phyloP scores from a whole-genome alignment of 1,140 invertebrate genomes.

The Phortica variegata region DNA sequence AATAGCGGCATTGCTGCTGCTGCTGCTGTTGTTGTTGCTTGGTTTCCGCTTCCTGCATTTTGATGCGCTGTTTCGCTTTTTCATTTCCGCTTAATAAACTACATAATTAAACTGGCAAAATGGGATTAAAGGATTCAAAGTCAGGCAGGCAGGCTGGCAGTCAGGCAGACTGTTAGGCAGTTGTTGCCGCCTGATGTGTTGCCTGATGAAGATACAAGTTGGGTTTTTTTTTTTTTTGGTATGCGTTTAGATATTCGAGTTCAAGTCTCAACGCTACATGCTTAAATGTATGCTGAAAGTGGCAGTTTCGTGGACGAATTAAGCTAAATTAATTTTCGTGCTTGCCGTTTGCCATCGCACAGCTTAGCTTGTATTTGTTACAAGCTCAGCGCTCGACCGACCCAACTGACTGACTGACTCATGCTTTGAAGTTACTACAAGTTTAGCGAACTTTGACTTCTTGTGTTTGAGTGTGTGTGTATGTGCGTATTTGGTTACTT shows the following conservation, averaged over 20 bases:
- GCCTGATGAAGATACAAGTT: neutral
- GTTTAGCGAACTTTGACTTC: no score
- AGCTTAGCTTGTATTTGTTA: no score
- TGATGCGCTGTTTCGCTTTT: constrained; percentile 42
- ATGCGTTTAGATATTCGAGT: constrained; percentile 21
- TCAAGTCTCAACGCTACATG: constrained; percentile 16
- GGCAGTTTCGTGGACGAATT: constrained; percentile 52
- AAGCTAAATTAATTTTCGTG: constrained; percentile 55
- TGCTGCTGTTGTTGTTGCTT: constrained; percentile 13
- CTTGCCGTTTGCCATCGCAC: constrained; percentile 29
- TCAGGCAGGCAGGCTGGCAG: constrained; percentile 13
- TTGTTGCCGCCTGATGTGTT: constrained; percentile 1
- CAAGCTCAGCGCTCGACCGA: no score
- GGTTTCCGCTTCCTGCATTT: constrained; percentile 47
- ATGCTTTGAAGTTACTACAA: no score
- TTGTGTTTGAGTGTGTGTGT: no score
- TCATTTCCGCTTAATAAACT: constrained; percentile 56
- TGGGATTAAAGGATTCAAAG: constrained; percentile 51
- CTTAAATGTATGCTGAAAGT: no score
- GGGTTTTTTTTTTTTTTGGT: constrained; percentile 12
- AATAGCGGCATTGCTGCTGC: no score
- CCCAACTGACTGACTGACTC: no score
- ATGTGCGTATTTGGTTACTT: no score
- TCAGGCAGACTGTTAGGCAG: constrained; percentile 17
- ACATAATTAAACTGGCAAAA: constrained; percentile 55